Evolutionary conservation across 2,113 vertebrate species (phyloP).

Genomic region (Platichthys stellatus): DNA sequence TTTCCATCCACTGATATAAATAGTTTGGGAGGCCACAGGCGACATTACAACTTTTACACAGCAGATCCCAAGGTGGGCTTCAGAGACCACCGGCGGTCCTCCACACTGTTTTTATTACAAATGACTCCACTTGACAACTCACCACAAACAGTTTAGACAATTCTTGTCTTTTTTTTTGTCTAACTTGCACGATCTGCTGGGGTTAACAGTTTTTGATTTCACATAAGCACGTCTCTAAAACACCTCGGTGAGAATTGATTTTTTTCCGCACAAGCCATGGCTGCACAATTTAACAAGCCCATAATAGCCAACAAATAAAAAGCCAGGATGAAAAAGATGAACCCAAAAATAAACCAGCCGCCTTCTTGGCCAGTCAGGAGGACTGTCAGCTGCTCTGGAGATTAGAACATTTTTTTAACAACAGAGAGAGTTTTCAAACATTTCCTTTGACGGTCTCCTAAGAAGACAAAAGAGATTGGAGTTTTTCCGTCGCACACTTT

Average conservation of each 20-base stretch:
- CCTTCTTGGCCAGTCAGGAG: conserved; percentile 33
- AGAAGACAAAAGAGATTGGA: conserved; percentile 11
- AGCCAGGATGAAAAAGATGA: conserved; percentile 29
- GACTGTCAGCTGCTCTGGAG: conserved; percentile 48
- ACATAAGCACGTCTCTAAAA: not conserved
- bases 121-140: no score
- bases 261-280: not conserved
- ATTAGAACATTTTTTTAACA: conserved; percentile 31
- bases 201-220: not conserved
- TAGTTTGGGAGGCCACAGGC: no score
- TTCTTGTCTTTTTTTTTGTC: not conserved
- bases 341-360: conserved; percentile 28
- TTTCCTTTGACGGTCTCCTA: not conserved
- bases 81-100: no score
- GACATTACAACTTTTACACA: no score
- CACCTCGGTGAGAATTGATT: not conserved
- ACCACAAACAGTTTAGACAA: no score
- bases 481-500: conserved; percentile 10
- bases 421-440: conserved; percentile 3
- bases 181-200: not conserved
- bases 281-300: conserved; percentile 4
- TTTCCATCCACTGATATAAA: no score
- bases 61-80: no score
- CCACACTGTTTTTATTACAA: no score
- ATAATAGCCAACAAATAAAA: conserved; percentile 15